Conservation (phyloP, 2,888 invertebrate genomes). For the Tenthredo distinguenda region DNA sequence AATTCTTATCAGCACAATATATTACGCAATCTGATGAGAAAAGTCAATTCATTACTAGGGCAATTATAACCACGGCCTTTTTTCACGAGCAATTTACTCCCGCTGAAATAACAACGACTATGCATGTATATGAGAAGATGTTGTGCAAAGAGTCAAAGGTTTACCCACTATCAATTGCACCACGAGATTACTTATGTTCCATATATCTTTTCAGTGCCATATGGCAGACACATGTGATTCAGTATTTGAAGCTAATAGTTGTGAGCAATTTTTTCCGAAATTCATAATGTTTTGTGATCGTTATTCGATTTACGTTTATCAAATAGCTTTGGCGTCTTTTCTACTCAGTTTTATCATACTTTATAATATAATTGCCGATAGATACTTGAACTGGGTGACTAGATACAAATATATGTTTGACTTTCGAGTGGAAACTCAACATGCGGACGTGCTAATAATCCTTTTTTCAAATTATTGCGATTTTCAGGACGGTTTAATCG, state of each 20-base stretch:
- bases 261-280: background rate
- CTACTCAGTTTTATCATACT: background rate
- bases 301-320: constrained; percentile 15
- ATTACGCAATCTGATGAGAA: background rate
- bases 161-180: background rate
- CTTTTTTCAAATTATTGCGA: background rate
- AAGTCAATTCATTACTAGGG: background rate
- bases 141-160: constrained; percentile 24
- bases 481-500: constrained; percentile 92
- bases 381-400: constrained; percentile 13
- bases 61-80: background rate
- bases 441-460: background rate
- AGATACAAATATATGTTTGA: background rate
- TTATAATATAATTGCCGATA: background rate
- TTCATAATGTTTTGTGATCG: background rate
- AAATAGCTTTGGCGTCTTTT: background rate
- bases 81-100: background rate
- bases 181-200: background rate
- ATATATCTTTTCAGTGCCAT: constrained; percentile 3
- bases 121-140: background rate
- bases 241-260: background rate
- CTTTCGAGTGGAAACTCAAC: background rate
- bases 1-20: background rate
- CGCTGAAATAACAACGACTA: background rate
- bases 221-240: constrained; percentile 3